Conservation (phyloP, 2,888 invertebrate species). For the Metopia argyrocephala region DNA sequence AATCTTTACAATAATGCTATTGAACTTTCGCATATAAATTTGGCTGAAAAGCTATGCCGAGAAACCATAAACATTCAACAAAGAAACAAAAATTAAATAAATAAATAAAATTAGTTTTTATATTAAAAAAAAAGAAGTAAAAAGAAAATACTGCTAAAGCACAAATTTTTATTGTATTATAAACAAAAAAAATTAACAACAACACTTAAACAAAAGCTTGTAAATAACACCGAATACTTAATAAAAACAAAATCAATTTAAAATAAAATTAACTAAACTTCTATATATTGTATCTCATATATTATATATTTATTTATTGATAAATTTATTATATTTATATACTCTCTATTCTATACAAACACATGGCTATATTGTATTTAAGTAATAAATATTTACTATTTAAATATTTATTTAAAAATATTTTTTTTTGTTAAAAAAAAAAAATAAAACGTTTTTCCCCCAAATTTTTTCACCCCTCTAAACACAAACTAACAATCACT, state of each 20-base stretch:
- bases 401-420: conserved; percentile 26
- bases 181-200: background rate
- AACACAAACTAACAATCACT: conserved; percentile 19
- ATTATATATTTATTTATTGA: conserved; percentile 39
- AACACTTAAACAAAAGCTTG: conserved; percentile 39
- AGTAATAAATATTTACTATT: conserved; percentile 38
- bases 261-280: conserved; percentile 30
- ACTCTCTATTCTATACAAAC: conserved; percentile 52
- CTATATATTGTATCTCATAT: too few species aligned
- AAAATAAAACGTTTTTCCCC: conserved; percentile 12
- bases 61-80: conserved; percentile 8
- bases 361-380: conserved; percentile 23
- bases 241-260: background rate
- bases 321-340: conserved; percentile 41
- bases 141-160: conserved; percentile 41
- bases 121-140: too few species aligned
- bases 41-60: background rate
- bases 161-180: conserved; percentile 55
- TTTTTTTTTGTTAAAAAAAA: conserved; percentile 16
- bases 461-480: conserved; percentile 3
- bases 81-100: conserved; percentile 4
- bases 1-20: conserved; percentile 12
- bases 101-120: conserved; percentile 44
- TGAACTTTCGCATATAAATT: background rate
- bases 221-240: conserved; percentile 51